Evolutionary conservation across 2,888 invertebrate species (phyloP).

Genomic region (Drosophila austrosaltans): DNA sequence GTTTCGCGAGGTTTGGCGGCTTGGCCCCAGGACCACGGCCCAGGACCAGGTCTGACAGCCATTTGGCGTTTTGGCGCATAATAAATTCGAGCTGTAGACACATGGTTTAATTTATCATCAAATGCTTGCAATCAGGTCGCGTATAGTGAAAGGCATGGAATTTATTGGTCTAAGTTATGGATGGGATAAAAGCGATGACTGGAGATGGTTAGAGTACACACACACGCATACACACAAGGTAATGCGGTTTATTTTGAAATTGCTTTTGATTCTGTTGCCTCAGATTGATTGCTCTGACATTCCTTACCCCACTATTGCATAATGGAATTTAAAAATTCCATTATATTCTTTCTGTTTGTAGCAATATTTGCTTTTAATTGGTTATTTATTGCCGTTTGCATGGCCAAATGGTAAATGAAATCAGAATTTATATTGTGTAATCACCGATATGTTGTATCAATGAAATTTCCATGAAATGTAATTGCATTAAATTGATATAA

Average conservation of each 20-base stretch:
- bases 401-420: slow-evolving; percentile 7
- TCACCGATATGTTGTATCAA: slow-evolving; percentile 18
- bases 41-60: slow-evolving; percentile 62
- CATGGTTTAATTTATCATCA: slow-evolving; percentile 76
- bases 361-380: slow-evolving; percentile 62
- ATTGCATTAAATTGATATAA: slow-evolving; percentile 15
- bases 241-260: slow-evolving; percentile 39
- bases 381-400: slow-evolving; percentile 64
- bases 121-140: slow-evolving; percentile 65
- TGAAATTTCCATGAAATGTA: slow-evolving; percentile 33
- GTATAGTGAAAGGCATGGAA: slow-evolving; percentile 60
- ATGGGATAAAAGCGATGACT: slow-evolving; percentile 24
- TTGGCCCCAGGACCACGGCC: slow-evolving; percentile 29
- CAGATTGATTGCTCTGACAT: slow-evolving; percentile 44
- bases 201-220: slow-evolving; percentile 19
- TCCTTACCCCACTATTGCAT: neutral
- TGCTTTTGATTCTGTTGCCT: slow-evolving; percentile 30
- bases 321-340: slow-evolving; percentile 51
- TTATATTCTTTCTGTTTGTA: slow-evolving; percentile 49
- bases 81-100: slow-evolving; percentile 75
- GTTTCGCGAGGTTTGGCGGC: slow-evolving; percentile 62
- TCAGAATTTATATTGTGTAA: slow-evolving; percentile 16
- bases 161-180: slow-evolving; percentile 71
- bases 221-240: neutral
- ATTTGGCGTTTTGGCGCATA: slow-evolving; percentile 77